Conservation (phyloP, 2,113 vertebrate genomes). For the Oryzias javanicus region DNA sequence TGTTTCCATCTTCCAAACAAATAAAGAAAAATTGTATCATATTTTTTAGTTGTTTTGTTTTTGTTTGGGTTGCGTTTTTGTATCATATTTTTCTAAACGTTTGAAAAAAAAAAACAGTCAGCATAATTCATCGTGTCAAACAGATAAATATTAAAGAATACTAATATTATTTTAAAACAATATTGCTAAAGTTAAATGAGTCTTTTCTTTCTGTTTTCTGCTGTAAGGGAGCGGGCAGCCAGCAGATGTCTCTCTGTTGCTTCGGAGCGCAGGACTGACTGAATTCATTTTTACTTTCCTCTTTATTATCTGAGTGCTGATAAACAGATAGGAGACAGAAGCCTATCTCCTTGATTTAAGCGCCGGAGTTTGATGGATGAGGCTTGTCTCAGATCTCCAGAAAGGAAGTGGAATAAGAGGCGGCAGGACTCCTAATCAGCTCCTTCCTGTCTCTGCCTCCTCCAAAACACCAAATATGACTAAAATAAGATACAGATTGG, state of each 20-base stretch:
- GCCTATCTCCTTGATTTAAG: slow-evolving; percentile 43
- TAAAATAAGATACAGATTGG: not conserved
- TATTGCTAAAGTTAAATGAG: too few relatives aligned
- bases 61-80: too few relatives aligned
- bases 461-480: slow-evolving; percentile 36
- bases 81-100: too few relatives aligned
- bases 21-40: too few relatives aligned
- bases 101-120: too few relatives aligned
- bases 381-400: slow-evolving; percentile 45
- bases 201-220: not conserved
- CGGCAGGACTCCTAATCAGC: slow-evolving; percentile 44
- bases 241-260: slow-evolving; percentile 67
- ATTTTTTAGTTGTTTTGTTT: too few relatives aligned
- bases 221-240: slow-evolving; percentile 48
- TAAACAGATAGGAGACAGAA: slow-evolving; percentile 39
- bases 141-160: too few relatives aligned
- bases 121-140: too few relatives aligned
- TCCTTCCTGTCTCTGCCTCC: slow-evolving; percentile 37
- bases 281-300: slow-evolving; percentile 14
- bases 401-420: slow-evolving; percentile 15
- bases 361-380: slow-evolving; percentile 59
- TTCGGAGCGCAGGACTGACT: slow-evolving; percentile 9
- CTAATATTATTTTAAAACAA: too few relatives aligned
- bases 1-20: too few relatives aligned
- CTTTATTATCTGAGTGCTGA: slow-evolving; percentile 47